phyloP scores from a whole-genome alignment of 1,140 invertebrate genomes.

The Cheumatopsyche charites region DNA sequence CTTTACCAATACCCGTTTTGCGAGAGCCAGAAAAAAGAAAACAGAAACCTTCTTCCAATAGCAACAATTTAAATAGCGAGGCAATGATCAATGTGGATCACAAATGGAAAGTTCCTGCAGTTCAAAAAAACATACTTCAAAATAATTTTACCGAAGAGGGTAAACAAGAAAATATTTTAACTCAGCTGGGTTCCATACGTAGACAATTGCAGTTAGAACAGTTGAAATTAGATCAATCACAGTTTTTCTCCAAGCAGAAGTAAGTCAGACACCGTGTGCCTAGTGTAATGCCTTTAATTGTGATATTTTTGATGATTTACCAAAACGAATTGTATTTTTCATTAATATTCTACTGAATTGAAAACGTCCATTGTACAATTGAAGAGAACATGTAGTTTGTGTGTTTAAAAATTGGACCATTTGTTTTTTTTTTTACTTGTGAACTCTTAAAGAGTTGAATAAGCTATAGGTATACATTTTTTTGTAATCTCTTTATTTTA shows the following conservation, averaged over 20 bases:
- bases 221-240: slow-evolving; percentile 59
- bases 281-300: neutral
- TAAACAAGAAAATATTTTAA: slow-evolving; percentile 61
- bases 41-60: slow-evolving; percentile 41
- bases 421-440: too few relatives aligned
- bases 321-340: too few relatives aligned
- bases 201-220: slow-evolving; percentile 65
- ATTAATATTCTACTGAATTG: too few relatives aligned
- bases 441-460: too few relatives aligned
- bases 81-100: slow-evolving; percentile 59
- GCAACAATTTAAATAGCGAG: slow-evolving; percentile 51
- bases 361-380: too few relatives aligned
- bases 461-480: too few relatives aligned
- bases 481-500: too few relatives aligned
- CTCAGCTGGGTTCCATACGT: slow-evolving; percentile 65
- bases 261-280: slow-evolving; percentile 31
- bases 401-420: too few relatives aligned
- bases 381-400: too few relatives aligned
- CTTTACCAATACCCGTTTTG: slow-evolving; percentile 61
- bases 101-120: slow-evolving; percentile 63
- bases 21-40: slow-evolving; percentile 56
- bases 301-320: too few relatives aligned
- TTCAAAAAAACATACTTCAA: slow-evolving; percentile 64
- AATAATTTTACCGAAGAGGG: slow-evolving; percentile 57
- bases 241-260: slow-evolving; percentile 38